Percentiles rank a stretch among this genome's conserved stretches.
These are phyloP conservation scores for Orgyia antiqua DNA, from an alignment of 2,888 invertebrate species.

Conservation along the genomic window DNA sequence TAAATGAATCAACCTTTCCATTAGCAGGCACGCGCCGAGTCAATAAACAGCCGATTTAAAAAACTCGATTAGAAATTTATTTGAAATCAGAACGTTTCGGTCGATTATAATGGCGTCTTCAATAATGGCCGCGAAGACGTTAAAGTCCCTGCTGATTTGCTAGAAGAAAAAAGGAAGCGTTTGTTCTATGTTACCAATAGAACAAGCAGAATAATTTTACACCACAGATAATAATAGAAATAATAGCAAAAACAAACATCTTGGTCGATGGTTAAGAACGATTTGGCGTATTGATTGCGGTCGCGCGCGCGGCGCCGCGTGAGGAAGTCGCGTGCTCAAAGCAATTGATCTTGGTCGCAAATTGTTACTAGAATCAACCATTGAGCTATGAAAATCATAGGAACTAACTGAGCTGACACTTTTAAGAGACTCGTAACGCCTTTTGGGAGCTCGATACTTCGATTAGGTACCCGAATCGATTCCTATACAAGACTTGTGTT, in stretches of 20 bases:
- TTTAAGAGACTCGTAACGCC: too few species aligned
- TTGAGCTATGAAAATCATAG: constrained; percentile 25
- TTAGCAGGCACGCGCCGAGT: constrained; percentile 72
- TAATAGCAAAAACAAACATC: constrained; percentile 34
- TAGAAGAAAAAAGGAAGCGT: too few species aligned
- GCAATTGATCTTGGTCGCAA: constrained; percentile 36
- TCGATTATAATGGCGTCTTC: too few species aligned
- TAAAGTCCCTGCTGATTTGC: too few species aligned
- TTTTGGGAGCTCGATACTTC: too few species aligned
- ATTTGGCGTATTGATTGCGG: constrained; percentile 31
- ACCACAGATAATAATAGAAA: constrained; percentile 30
- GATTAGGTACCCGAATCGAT: too few species aligned
- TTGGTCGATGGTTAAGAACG: constrained; percentile 24
- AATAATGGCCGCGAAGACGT: too few species aligned
- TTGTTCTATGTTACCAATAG: constrained; percentile 19
- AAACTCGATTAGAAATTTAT: constrained; percentile 67
- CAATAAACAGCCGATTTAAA: constrained; percentile 68
- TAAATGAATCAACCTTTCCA: constrained; percentile 66
- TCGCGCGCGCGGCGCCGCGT: constrained; percentile 19
- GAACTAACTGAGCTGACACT: too few species aligned
- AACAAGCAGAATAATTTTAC: constrained; percentile 24
- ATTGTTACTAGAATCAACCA: constrained; percentile 29
- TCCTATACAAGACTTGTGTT: too few species aligned
- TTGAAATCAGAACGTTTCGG: constrained; percentile 61
- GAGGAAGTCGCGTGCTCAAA: constrained; percentile 60